A percentile compares a stretch with the other conserved stretches of the same genome.
phyloP scores from a whole-genome alignment of 2,888 invertebrate species.

The Conus canariensis region DNA sequence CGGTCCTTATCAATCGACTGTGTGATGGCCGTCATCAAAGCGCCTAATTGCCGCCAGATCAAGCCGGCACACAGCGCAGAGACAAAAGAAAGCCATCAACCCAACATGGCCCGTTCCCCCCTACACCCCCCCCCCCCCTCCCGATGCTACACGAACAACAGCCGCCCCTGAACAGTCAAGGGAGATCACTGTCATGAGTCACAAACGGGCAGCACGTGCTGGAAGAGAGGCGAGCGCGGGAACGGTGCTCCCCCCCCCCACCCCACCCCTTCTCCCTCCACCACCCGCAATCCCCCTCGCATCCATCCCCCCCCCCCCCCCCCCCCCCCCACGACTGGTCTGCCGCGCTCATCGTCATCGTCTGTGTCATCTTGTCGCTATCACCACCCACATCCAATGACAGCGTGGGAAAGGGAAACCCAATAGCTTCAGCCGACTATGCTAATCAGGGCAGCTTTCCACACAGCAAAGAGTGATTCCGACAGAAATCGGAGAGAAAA shows the following conservation, averaged over 20 bases:
- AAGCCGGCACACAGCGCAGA: not conserved
- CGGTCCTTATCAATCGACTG: conserved; percentile 10
- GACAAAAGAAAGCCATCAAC: conserved; percentile 28
- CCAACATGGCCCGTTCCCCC: not conserved
- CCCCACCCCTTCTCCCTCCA: too few species aligned
- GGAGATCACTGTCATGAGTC: conserved; percentile 25
- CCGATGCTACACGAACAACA: not conserved
- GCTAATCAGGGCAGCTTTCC: not conserved
- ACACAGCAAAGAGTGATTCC: not conserved
- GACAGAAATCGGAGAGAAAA: not conserved
- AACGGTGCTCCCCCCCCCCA: too few species aligned
- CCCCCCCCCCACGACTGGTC: too few species aligned
- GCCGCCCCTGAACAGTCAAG: not conserved
- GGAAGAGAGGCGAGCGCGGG: not conserved
- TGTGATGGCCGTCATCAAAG: conserved; percentile 23
- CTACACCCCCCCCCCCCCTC: not conserved
- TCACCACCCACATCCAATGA: not conserved
- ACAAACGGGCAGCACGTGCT: conserved; percentile 19
- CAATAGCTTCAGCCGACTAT: not conserved
- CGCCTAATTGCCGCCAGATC: conserved; percentile 23
- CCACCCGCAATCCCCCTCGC: too few species aligned
- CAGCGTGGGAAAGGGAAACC: not conserved
- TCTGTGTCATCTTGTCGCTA: conserved; percentile 25
- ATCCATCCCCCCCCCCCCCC: too few species aligned
- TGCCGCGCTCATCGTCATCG: not conserved